Conservation (phyloP, 2,113 vertebrate species). For the Nesoenas mayeri region DNA sequence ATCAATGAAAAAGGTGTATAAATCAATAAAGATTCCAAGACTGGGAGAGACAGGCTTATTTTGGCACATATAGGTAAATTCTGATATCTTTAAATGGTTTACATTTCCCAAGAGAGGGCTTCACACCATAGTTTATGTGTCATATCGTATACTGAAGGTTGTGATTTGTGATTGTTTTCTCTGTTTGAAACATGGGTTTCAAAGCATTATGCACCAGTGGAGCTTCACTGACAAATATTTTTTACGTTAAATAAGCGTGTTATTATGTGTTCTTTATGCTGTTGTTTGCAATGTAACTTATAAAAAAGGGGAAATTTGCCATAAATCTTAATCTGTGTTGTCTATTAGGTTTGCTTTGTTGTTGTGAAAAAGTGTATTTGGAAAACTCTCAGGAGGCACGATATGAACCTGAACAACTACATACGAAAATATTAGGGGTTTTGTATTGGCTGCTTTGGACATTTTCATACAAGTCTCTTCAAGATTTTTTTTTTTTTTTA, state of each 20-base stretch:
- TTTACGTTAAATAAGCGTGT: not conserved
- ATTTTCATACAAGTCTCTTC: not conserved
- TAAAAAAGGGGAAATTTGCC: not conserved
- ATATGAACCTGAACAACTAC: not conserved
- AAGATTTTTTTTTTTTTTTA: not conserved
- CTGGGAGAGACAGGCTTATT: not conserved
- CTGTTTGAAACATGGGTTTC: slow-evolving; percentile 7
- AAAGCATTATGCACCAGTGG: not conserved
- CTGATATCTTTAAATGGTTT: not conserved
- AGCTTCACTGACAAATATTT: not conserved
- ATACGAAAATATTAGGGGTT: not conserved
- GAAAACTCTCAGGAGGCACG: not conserved
- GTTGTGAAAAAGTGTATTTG: not conserved
- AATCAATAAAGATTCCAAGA: not conserved
- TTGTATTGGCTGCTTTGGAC: not conserved
- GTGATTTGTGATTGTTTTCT: slow-evolving; percentile 34
- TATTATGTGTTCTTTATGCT: slow-evolving; percentile 14
- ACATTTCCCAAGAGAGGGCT: not conserved
- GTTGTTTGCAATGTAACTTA: not conserved
- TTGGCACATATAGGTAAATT: not conserved
- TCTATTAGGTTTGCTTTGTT: slow-evolving; percentile 9
- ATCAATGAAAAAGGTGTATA: not conserved
- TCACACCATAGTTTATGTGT: not conserved
- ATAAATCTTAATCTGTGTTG: not conserved
- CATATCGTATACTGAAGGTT: not conserved